Conservation (phyloP, 2,888 invertebrate species). For the Caenorhabditis wallacei region DNA sequence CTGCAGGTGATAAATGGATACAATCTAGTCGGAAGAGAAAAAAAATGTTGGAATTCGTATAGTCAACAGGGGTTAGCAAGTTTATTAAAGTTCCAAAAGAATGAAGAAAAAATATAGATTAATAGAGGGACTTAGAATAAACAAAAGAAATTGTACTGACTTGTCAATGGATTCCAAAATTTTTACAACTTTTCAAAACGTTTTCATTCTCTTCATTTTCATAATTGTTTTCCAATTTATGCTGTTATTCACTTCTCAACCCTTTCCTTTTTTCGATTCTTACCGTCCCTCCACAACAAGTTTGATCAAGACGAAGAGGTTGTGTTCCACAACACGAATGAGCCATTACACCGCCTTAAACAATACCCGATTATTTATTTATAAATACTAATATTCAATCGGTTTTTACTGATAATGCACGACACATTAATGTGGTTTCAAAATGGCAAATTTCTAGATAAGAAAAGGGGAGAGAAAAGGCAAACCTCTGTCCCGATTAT, state of each 20-base stretch:
- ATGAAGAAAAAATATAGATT: not conserved
- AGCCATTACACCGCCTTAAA: conserved; percentile 74
- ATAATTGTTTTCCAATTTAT: not conserved
- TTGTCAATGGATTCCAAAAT: too few relatives aligned
- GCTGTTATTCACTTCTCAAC: not conserved
- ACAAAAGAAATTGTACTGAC: too few relatives aligned
- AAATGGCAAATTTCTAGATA: conserved; percentile 15
- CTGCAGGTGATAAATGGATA: conserved; percentile 26
- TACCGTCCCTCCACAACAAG: conserved; percentile 81
- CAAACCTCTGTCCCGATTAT: conserved; percentile 52
- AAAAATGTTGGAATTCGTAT: not conserved
- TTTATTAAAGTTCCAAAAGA: conserved; percentile 4
- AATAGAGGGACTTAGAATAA: not conserved
- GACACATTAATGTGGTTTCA: conserved; percentile 1
- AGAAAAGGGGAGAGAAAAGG: not conserved
- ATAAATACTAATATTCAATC: conserved; percentile 17
- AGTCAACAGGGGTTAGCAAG: conserved; percentile 12
- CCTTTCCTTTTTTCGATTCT: conserved; percentile 34
- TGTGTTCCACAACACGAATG: conserved; percentile 78
- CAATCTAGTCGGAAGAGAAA: conserved; percentile 22
- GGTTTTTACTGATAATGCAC: conserved; percentile 23
- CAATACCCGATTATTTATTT: conserved; percentile 43
- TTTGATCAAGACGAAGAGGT: conserved; percentile 81
- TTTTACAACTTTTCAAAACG: too few relatives aligned
- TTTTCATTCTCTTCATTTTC: too few relatives aligned